Conservation (phyloP, 2,888 invertebrate species). For the Melangyna quadrimaculata region DNA sequence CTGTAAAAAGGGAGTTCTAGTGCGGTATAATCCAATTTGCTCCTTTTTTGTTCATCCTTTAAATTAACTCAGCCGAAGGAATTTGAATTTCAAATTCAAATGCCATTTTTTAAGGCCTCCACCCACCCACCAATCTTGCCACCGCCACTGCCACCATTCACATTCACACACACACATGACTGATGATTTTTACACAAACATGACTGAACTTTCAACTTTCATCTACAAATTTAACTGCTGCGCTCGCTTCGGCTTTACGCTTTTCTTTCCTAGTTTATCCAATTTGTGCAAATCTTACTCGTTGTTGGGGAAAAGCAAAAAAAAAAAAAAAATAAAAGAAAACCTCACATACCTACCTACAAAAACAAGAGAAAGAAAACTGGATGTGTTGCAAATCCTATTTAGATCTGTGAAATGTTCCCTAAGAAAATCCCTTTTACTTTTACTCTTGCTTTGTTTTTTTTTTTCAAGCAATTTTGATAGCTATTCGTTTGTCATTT, state of each 20-base stretch:
- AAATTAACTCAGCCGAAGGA: conserved; percentile 60
- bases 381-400: conserved; percentile 68
- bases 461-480: not conserved
- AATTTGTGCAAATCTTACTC: conserved; percentile 58
- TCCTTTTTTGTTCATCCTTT: conserved; percentile 12
- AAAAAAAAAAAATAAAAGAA: too few species aligned
- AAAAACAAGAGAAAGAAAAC: conserved; percentile 37
- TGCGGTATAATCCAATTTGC: conserved; percentile 38
- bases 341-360: not conserved
- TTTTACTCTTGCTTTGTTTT: not conserved
- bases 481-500: not conserved
- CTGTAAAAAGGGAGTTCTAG: not conserved
- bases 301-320: not conserved
- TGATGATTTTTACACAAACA: conserved; percentile 66
- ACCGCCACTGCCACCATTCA: too few species aligned
- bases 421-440: conserved; percentile 46
- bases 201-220: conserved; percentile 62
- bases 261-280: conserved; percentile 55
- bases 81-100: conserved; percentile 68
- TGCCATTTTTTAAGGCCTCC: conserved; percentile 51
- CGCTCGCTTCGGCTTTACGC: not conserved
- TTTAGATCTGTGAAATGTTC: conserved; percentile 65
- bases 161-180: conserved; percentile 11
- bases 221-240: conserved; percentile 55
- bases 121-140: not conserved